Conservation (phyloP, 2,888 invertebrate species). For the Microchrysa polita region DNA sequence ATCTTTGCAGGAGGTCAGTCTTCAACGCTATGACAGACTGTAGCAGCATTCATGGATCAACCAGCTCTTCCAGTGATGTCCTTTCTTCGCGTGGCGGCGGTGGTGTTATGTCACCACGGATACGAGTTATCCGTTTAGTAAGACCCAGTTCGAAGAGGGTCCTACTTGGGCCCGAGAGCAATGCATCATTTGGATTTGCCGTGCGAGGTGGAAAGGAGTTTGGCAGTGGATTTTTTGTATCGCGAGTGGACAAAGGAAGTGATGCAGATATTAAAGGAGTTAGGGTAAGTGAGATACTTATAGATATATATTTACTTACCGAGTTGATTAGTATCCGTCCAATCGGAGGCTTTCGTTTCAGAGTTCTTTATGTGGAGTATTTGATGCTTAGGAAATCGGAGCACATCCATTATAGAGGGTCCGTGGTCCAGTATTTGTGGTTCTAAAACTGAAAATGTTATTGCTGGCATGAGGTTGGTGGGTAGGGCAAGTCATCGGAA, state of each 20-base stretch:
- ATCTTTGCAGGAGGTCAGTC: conserved; percentile 24
- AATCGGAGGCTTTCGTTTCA: too few relatives aligned
- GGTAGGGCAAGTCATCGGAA: too few relatives aligned
- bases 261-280: conserved; percentile 89
- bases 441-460: too few relatives aligned
- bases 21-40: conserved; percentile 58
- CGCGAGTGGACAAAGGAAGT: conserved; percentile 85
- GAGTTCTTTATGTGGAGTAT: too few relatives aligned
- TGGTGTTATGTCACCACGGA: conserved; percentile 63
- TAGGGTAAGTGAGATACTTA: conserved; percentile 82
- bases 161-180: conserved; percentile 66
- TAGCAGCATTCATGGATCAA: conserved; percentile 63
- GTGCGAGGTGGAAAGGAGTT: conserved; percentile 89
- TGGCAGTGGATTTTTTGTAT: conserved; percentile 91
- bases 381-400: too few relatives aligned
- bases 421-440: too few relatives aligned
- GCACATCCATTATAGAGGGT: too few relatives aligned
- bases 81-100: conserved; percentile 62
- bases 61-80: conserved; percentile 62
- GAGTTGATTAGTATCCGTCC: too few relatives aligned
- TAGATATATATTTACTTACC: too few relatives aligned
- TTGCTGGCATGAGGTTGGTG: too few relatives aligned
- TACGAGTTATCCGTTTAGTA: conserved; percentile 70
- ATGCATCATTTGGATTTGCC: conserved; percentile 78
- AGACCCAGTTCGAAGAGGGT: conserved; percentile 66